These are phyloP conservation scores for Drosophila hydei DNA, from an alignment of 1,140 invertebrate species.

Conservation along the genomic window DNA sequence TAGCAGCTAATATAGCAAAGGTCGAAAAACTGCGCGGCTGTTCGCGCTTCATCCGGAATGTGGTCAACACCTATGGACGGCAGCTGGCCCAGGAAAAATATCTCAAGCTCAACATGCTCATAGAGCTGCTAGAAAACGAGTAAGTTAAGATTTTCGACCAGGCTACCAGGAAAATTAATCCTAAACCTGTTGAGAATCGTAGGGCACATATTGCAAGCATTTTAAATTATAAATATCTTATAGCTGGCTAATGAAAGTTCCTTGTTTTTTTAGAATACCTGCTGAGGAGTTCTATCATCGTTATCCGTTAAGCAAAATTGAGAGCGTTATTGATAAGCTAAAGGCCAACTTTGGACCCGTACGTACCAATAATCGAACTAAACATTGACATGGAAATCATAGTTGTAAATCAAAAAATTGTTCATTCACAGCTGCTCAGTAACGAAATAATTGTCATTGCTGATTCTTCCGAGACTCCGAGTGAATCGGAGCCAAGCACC, in stretches of 20 bases:
- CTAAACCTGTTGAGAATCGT: neutral
- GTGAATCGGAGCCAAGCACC: neutral
- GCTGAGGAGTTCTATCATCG: neutral
- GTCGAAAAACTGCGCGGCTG: constrained; percentile 22
- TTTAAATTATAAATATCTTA: too few species aligned
- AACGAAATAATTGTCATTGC: constrained; percentile 25
- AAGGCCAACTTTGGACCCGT: constrained; percentile 48
- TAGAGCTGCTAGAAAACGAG: constrained; percentile 39
- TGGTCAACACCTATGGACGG: constrained; percentile 7
- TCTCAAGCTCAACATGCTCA: constrained; percentile 30
- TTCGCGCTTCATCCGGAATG: constrained; percentile 45
- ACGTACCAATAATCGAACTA: constrained; percentile 3
- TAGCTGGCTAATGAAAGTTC: too few species aligned
- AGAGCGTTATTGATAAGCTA: constrained; percentile 41
- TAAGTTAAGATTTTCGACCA: constrained; percentile 27
- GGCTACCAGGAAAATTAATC: too few species aligned
- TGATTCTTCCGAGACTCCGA: neutral
- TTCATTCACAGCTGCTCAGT: constrained; percentile 14
- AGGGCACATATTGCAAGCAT: neutral
- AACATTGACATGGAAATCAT: neutral
- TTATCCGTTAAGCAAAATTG: constrained; percentile 43
- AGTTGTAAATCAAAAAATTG: neutral
- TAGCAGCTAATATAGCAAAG: constrained; percentile 9
- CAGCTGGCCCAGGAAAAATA: constrained; percentile 30
- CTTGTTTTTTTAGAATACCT: constrained; percentile 12